Percentiles rank a stretch among this genome's conserved stretches.
Evolutionary conservation across 2,797 vertebrate species (phyloP).

Genomic region (Cottoperca gobio): DNA sequence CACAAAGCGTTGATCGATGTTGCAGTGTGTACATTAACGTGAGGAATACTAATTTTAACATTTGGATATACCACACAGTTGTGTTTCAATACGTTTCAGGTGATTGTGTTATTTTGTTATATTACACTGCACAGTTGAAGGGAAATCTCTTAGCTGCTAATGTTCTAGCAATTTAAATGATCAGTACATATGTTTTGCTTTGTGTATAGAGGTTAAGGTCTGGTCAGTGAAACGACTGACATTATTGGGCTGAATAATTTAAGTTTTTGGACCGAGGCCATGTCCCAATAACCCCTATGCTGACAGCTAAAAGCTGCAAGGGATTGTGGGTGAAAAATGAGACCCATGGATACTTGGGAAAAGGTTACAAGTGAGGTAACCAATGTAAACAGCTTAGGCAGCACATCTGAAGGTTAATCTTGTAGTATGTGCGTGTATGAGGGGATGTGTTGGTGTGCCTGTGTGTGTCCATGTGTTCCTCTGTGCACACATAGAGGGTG

Average conservation of each 20-base stretch:
- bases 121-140: neutral
- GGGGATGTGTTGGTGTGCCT: neutral
- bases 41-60: slow-evolving; percentile 18
- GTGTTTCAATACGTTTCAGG: neutral
- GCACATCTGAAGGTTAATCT: slow-evolving; percentile 76
- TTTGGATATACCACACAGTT: slow-evolving; percentile 19
- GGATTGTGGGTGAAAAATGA: slow-evolving; percentile 48
- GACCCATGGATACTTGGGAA: slow-evolving; percentile 35
- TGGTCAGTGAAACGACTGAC: slow-evolving; percentile 4
- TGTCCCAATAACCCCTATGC: slow-evolving; percentile 12
- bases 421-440: slow-evolving; percentile 1
- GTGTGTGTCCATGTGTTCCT: neutral
- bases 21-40: neutral
- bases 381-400: slow-evolving; percentile 67
- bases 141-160: neutral
- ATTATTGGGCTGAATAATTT: slow-evolving; percentile 40
- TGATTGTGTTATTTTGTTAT: neutral
- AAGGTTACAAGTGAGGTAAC: slow-evolving; percentile 64
- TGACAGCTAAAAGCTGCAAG: slow-evolving; percentile 48
- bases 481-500: slow-evolving; percentile 23
- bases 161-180: neutral
- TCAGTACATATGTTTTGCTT: neutral
- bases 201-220: neutral
- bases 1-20: neutral
- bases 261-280: slow-evolving; percentile 9